These are phyloP conservation scores for Psittacus erithacus DNA, from an alignment of 2,113 vertebrate genomes.

Conservation along the genomic window DNA sequence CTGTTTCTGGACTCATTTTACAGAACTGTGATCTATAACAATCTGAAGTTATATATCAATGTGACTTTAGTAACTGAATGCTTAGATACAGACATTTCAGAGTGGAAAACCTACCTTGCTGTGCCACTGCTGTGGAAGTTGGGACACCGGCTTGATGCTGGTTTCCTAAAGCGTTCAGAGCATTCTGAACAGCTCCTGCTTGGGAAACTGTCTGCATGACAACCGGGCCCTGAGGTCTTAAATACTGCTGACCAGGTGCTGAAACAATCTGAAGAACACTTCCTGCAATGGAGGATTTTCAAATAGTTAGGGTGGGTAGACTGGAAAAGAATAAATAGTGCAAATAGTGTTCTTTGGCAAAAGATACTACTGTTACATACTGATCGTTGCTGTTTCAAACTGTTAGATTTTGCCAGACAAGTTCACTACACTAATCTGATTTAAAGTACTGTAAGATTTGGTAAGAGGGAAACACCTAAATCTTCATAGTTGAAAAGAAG, in stretches of 20 bases:
- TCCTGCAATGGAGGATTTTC: slow-evolving; percentile 69
- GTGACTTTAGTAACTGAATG: background rate
- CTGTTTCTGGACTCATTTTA: background rate
- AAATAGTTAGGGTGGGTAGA: background rate
- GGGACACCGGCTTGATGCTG: slow-evolving; percentile 71
- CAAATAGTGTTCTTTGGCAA: background rate
- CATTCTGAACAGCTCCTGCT: slow-evolving; percentile 76
- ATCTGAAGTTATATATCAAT: accelerated
- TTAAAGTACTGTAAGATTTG: background rate
- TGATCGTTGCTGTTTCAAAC: background rate
- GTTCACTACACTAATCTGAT: background rate
- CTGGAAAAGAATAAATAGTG: background rate
- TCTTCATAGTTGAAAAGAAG: background rate
- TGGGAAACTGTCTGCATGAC: slow-evolving; percentile 86
- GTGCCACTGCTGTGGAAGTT: slow-evolving; percentile 69
- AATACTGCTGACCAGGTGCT: slow-evolving; percentile 86
- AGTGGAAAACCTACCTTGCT: slow-evolving; percentile 74
- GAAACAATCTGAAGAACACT: slow-evolving; percentile 94
- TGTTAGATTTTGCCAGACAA: background rate
- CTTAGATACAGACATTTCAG: background rate
- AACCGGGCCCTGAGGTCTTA: slow-evolving; percentile 85
- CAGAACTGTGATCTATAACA: background rate
- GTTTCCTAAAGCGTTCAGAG: slow-evolving; percentile 75
- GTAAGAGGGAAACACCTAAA: background rate
- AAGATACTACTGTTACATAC: background rate